Evolutionary conservation across 2,888 invertebrate species (phyloP).

Genomic region (Notocelia uddmanniana): DNA sequence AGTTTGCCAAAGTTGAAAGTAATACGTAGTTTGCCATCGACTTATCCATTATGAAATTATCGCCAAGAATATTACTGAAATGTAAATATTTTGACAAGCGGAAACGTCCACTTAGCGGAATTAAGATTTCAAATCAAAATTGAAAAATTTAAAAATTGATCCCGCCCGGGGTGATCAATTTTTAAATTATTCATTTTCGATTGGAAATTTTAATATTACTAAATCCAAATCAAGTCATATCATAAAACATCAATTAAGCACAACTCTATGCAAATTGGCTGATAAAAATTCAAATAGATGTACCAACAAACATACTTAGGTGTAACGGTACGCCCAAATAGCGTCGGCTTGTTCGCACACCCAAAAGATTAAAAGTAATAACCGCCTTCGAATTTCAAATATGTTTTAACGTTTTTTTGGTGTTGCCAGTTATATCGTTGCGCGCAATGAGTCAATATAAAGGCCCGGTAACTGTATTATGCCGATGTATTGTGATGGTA

Average conservation of each 20-base stretch:
- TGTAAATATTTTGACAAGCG: too few species aligned
- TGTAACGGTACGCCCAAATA: constrained; percentile 23
- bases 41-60: constrained; percentile 23
- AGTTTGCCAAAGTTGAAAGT: too few species aligned
- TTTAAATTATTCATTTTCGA: too few species aligned
- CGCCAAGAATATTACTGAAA: too few species aligned
- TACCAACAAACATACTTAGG: constrained; percentile 23
- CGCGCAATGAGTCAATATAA: constrained; percentile 30
- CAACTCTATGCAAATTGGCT: constrained; percentile 24
- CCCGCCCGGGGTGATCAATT: too few species aligned
- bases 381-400: not conserved
- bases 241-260: constrained; percentile 26
- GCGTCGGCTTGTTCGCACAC: not conserved
- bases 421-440: constrained; percentile 8
- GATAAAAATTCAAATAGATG: constrained; percentile 32
- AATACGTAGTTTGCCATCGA: not conserved
- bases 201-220: too few species aligned
- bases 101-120: too few species aligned
- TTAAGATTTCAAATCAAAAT: too few species aligned
- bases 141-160: too few species aligned
- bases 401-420: not conserved
- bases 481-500: constrained; percentile 27
- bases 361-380: not conserved
- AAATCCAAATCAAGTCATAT: not conserved
- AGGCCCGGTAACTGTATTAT: constrained; percentile 34